Conservation (phyloP, 1,140 invertebrate genomes). For the Latrodectus geometricus region DNA sequence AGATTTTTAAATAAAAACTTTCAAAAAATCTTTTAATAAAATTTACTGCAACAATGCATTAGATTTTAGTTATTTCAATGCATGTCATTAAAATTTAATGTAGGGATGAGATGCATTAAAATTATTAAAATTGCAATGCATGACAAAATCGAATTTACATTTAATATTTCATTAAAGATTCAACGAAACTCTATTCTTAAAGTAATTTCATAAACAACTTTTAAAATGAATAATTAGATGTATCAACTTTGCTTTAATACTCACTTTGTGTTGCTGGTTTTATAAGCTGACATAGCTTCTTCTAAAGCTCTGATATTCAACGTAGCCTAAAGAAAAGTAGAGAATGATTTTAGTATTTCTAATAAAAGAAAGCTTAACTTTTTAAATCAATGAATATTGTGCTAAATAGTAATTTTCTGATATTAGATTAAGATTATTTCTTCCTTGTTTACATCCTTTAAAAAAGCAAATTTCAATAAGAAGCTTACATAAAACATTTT, state of each 20-base stretch:
- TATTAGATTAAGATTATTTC: no score
- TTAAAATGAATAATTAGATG: not conserved
- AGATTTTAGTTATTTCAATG: no score
- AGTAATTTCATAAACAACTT: not conserved
- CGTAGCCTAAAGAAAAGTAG: conserved; percentile 32
- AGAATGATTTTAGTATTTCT: not conserved
- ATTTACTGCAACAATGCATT: no score
- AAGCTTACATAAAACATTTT: no score
- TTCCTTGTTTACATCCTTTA: no score
- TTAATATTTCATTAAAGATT: not conserved
- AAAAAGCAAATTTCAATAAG: no score
- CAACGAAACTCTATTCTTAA: not conserved
- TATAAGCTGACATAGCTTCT: conserved; percentile 58
- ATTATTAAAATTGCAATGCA: not conserved
- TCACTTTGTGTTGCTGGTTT: conserved; percentile 49
- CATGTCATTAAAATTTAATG: not conserved
- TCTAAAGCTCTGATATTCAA: conserved; percentile 55
- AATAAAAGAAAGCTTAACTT: no score
- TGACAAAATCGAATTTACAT: not conserved
- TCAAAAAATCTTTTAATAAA: no score
- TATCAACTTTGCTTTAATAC: not conserved
- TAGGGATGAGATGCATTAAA: not conserved
- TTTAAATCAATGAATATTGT: no score
- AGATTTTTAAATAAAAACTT: no score
- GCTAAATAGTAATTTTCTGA: no score